Evolutionary conservation across 2,113 vertebrate genomes (phyloP), one percentile per base, ranked within the genome.

Genomic region (Myotis davidii): DNA sequence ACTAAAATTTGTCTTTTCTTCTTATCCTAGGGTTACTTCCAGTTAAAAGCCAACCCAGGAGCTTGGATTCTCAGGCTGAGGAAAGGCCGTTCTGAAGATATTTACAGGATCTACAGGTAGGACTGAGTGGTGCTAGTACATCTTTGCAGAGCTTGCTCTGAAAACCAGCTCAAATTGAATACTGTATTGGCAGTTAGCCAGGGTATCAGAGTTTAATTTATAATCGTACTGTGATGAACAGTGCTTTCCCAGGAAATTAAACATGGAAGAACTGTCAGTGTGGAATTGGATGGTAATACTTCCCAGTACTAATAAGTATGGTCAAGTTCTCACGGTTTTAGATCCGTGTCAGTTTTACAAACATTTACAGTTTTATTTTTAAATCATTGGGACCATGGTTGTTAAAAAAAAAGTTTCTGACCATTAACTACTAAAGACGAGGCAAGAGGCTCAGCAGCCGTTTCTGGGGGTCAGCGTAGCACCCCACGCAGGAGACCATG

Each of bases 91-190:
- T 99, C 99, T 14, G 99, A 99, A 85, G 99, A 99, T 42, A 99
- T 99, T 98, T 99, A 99, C 92, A 99, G 99, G 97, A 99, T 99
- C 97, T 99, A 99, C 98, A 99, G 99, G 99, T 99, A 97, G 73
- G 96, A n/a, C 34, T 72, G 23, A 23, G 21, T 77, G 76, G 72
- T 59, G 17, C 14, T 4, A 89, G n/a, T 8, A 2, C 0, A 73
- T 42, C 92, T 96, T 42, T 91, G 34, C 17, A 89, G 29, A 86
- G 91, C 29, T n/a, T 78, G n/a, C 81, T 92, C 0, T 88, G 14
- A 52, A 56, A 82, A 72, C 61, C n/a, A 83, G 42, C 20, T 90
- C 21, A 39, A 65, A 34, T 78, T 48, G 54, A n/a, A 8, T 39
- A 29, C 50, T 87, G 20, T 8, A 10, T 27, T 59, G 59, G 9